Conservation (phyloP, 2,113 vertebrate genomes). For the Oxyura jamaicensis region DNA sequence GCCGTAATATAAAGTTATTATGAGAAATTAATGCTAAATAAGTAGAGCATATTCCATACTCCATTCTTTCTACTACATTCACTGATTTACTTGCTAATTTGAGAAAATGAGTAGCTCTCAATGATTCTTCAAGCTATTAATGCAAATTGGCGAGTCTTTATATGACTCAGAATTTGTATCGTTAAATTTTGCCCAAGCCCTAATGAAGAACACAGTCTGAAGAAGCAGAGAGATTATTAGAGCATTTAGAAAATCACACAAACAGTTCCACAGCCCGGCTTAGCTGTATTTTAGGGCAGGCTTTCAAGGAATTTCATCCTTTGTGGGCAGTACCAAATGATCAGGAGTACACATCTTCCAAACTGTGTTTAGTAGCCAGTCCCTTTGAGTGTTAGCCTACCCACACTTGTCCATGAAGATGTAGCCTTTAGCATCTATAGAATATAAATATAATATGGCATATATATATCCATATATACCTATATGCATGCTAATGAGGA, state of each 20-base stretch:
- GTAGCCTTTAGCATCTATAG: neutral
- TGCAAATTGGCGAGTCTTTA: constrained; percentile 49
- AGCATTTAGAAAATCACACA: neutral
- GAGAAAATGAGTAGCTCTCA: constrained; percentile 60
- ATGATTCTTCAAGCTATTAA: constrained; percentile 58
- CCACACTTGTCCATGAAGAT: neutral
- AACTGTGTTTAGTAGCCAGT: neutral
- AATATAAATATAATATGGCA: neutral
- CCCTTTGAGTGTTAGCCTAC: neutral
- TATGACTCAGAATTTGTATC: constrained; percentile 39
- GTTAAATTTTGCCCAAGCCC: neutral
- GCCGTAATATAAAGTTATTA: neutral
- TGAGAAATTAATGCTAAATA: constrained; percentile 8
- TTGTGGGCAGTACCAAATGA: neutral
- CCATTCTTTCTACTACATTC: constrained; percentile 11
- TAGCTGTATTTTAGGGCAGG: neutral
- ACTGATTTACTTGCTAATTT: constrained; percentile 56
- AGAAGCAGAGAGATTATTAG: neutral
- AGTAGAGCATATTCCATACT: neutral
- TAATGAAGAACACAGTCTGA: constrained; percentile 3
- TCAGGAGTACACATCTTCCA: neutral
- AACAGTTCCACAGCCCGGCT: neutral
- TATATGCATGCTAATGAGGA: neutral
- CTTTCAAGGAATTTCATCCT: neutral
- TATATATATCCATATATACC: no score